A percentile compares a stretch with the other conserved stretches of the same genome.
These are phyloP conservation scores for Cavia aperea DNA, from an alignment of 2,113 vertebrate species.

Conservation along the genomic window DNA sequence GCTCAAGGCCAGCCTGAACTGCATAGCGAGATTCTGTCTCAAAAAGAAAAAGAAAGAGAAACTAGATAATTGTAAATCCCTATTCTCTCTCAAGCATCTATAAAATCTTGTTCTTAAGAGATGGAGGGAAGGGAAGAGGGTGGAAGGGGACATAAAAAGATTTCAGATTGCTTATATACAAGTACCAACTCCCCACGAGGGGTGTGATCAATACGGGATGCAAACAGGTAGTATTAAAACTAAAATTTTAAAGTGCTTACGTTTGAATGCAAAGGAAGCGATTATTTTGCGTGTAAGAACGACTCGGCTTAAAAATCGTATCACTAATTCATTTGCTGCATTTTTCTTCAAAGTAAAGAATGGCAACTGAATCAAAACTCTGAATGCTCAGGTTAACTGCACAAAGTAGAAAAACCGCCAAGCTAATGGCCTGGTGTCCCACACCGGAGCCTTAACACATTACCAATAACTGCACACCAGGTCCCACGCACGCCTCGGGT, in stretches of 20 bases:
- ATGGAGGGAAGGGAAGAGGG: background rate
- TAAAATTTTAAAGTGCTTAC: background rate
- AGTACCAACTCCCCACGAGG: background rate
- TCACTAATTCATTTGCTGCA: background rate
- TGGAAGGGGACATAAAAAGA: background rate
- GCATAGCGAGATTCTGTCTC: too few relatives aligned
- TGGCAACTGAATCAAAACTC: slow-evolving; percentile 1
- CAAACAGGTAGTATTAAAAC: background rate
- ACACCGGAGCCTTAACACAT: background rate
- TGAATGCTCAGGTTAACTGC: background rate
- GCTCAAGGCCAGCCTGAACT: too few relatives aligned
- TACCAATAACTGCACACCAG: background rate
- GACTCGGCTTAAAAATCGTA: background rate
- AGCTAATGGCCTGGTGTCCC: background rate
- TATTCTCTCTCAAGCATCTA: background rate
- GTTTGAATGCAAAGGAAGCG: background rate
- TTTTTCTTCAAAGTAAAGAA: slow-evolving; percentile 7
- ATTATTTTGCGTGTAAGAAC: background rate
- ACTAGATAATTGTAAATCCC: background rate
- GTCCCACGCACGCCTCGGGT: background rate
- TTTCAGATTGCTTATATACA: background rate
- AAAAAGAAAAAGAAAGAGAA: too few relatives aligned
- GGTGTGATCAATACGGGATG: background rate
- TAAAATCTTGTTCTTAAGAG: background rate
- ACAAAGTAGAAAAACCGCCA: background rate